Base-by-base conservation (phyloP, 2,888 invertebrate species). In the Scaeva pyrastri region DNA sequence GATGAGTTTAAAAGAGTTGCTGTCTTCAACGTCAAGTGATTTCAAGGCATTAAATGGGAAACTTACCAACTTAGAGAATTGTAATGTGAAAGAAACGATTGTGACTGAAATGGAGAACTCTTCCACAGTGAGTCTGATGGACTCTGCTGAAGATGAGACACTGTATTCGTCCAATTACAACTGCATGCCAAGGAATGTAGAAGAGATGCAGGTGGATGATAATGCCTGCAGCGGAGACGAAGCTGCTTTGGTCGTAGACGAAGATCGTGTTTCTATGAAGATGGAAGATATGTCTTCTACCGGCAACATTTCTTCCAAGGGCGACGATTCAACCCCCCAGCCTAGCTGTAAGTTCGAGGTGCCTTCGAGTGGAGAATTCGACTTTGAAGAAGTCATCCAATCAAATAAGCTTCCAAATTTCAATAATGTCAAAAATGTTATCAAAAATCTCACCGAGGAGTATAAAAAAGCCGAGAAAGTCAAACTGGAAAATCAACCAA, bases 381-480 rank as follows among this genome's bases (percentile, higher is more conserved):
- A 78, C 39, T 79, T 79, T 56, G 83, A 83, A 19, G 26, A 74
- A 11, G n/a, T 64, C 14, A 74, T 79, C 10, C 43, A 14, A 7
- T 58, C 56, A 1, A 66, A 26, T 12, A 60, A 23, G n/a, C 48
- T 58, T 16, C 68, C 60, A 5, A 58, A 72, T 11, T 56, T 68
- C 7, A 48, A 70, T 5, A 39, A 60, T 1, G 62, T 71, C 31
- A 6, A 8, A 10, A 45, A 58, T 10, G 62, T 85, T 2, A 85
- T 85, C 2, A 21, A 85, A 21, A 41, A 2, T 10, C 60, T 85
- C 0, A 76, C 45, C 4, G 72, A 85, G 26, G 72, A 80, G 52
- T 85, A 80, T 19, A 48, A 55, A 14, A 80, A 85, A 48, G 84
- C 84, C 11, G 75, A 83, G 10, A 72, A 75, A 23, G 64, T 52